Conservation (phyloP, 2,888 invertebrate genomes). For the Buathra laborator region DNA sequence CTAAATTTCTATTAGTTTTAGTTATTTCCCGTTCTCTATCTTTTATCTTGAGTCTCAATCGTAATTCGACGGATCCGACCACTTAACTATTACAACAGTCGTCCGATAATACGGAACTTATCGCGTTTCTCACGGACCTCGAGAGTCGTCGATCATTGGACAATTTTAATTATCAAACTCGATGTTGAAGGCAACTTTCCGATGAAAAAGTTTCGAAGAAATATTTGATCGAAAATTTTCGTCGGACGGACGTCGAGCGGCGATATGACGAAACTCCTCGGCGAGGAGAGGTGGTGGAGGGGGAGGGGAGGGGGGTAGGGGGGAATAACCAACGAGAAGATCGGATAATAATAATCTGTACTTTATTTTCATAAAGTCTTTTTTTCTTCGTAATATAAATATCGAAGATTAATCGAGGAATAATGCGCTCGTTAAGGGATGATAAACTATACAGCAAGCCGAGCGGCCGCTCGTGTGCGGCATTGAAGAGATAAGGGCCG, state of each 20-base stretch:
- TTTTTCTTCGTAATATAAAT: constrained; percentile 79
- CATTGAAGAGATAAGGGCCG: constrained; percentile 76
- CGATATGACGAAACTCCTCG: constrained; percentile 6
- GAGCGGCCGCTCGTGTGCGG: constrained; percentile 37
- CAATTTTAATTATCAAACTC: neutral
- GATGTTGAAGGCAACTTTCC: neutral
- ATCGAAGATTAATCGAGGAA: constrained; percentile 84
- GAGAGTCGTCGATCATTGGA: neutral
- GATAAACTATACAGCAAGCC: constrained; percentile 78
- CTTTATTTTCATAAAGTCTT: constrained; percentile 76
- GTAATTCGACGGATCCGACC: neutral
- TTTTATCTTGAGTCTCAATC: no score
- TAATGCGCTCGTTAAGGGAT: constrained; percentile 83
- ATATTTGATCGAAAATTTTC: constrained; percentile 60
- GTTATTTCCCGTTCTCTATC: no score
- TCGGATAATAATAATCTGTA: constrained; percentile 53
- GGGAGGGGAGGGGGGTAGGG: no score
- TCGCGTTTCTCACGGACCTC: neutral
- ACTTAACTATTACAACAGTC: neutral
- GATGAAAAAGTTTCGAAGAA: constrained; percentile 63
- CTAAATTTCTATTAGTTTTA: neutral
- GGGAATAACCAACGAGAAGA: constrained; percentile 25
- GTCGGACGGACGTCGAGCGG: constrained; percentile 32
- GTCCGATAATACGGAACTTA: neutral
- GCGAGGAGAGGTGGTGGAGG: no score